Conservation (phyloP, 2,888 invertebrate genomes). For the Caenorhabditis sulstoni region DNA sequence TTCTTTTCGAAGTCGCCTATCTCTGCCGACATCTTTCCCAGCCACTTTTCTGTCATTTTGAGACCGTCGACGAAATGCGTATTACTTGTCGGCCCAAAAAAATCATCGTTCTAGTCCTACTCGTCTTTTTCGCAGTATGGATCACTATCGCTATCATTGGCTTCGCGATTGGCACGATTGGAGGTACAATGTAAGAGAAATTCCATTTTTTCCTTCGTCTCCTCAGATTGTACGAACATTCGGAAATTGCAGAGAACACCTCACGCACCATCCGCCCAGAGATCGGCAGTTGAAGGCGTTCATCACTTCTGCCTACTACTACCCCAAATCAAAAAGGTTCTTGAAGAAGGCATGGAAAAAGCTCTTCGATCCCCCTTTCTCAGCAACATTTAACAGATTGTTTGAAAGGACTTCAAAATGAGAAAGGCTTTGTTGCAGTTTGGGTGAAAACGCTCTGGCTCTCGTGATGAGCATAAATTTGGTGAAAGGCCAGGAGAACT, state of each 20-base stretch:
- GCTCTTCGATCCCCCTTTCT: too few species aligned
- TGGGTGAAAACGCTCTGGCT: slow-evolving; percentile 53
- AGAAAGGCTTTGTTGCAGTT: too few species aligned
- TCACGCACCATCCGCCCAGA: not conserved
- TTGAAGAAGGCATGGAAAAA: too few species aligned
- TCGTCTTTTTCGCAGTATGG: slow-evolving; percentile 31
- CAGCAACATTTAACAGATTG: too few species aligned
- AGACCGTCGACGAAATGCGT: slow-evolving; percentile 6
- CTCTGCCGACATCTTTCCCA: too few species aligned
- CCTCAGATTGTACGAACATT: not conserved
- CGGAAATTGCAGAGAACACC: slow-evolving; percentile 9
- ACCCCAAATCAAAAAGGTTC: slow-evolving; percentile 46
- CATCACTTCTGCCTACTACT: slow-evolving; percentile 55
- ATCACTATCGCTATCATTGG: slow-evolving; percentile 29
- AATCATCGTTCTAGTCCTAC: slow-evolving; percentile 11
- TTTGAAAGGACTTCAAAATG: too few species aligned
- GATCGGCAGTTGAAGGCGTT: slow-evolving; percentile 36
- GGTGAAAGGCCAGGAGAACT: slow-evolving; percentile 13
- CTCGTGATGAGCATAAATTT: slow-evolving; percentile 49
- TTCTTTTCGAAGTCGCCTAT: not conserved
- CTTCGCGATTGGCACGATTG: not conserved
- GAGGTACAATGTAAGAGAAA: slow-evolving; percentile 5
- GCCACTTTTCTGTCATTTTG: not conserved
- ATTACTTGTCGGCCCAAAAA: slow-evolving; percentile 34
- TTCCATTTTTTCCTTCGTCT: too few species aligned